phyloP scores from a whole-genome alignment of 2,797 vertebrate species.

The Muscicapa striata region DNA sequence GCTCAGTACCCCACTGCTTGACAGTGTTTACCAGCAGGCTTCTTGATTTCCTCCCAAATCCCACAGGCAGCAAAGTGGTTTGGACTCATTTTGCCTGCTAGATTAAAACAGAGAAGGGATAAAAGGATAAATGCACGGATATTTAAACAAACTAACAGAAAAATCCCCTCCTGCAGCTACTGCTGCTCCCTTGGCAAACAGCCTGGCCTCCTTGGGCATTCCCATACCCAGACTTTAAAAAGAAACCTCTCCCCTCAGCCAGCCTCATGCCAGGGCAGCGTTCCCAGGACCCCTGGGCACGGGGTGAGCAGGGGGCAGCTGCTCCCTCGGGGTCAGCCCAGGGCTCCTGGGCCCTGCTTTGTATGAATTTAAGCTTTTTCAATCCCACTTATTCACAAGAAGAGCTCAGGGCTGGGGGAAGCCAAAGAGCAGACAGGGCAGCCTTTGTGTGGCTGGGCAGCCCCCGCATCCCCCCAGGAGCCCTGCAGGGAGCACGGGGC shows the following conservation, averaged over 20 bases:
- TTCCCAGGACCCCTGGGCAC: accelerated
- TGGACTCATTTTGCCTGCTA: neutral
- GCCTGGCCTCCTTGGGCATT: neutral
- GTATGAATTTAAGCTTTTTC: conserved; percentile 37
- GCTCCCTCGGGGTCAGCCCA: neutral
- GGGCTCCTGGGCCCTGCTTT: neutral
- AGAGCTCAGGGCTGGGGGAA: neutral
- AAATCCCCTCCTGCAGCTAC: neutral
- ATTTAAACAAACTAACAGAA: neutral
- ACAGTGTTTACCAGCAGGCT: neutral
- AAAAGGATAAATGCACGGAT: neutral
- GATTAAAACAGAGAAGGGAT: neutral
- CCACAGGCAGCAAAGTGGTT: neutral
- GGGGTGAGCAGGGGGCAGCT: neutral
- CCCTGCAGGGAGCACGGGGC: neutral
- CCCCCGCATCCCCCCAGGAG: neutral
- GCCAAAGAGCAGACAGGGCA: conserved; percentile 27
- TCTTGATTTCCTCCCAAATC: neutral
- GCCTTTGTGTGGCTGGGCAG: neutral
- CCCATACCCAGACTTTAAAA: neutral
- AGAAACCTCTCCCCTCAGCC: neutral
- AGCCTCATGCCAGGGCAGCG: neutral
- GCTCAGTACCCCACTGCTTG: neutral
- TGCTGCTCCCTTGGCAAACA: neutral
- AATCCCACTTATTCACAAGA: conserved; percentile 14